Conservation (phyloP, 2,113 vertebrate genomes). For the Casuarius casuarius region DNA sequence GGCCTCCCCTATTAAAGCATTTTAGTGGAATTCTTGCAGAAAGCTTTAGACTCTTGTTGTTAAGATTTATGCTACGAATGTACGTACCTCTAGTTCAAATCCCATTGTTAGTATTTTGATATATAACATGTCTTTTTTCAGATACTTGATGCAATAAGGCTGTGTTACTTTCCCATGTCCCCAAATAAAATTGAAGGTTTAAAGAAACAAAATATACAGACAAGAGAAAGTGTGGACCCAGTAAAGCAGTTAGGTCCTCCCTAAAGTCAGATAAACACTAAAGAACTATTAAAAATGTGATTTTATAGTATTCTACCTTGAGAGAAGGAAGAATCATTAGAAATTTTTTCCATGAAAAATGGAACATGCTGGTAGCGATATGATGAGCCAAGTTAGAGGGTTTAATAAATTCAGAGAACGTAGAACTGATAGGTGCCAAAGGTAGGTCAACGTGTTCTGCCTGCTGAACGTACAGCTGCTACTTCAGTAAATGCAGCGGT, state of each 20-base stretch:
- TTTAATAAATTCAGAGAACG: slow-evolving; percentile 18
- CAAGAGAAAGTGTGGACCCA: background rate
- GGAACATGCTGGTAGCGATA: background rate
- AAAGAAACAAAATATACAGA: background rate
- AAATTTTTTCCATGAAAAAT: background rate
- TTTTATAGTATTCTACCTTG: background rate
- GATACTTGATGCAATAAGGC: background rate
- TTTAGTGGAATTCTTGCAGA: background rate
- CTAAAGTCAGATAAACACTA: background rate
- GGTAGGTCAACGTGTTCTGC: background rate
- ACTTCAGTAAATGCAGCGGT: slow-evolving; percentile 57
- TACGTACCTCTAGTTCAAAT: background rate
- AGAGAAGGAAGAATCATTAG: background rate
- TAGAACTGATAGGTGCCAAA: slow-evolving; percentile 7
- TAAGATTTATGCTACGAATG: background rate
- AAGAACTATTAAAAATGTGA: background rate
- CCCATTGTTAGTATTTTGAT: background rate
- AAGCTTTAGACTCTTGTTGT: background rate
- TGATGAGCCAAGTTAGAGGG: background rate
- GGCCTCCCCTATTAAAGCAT: background rate
- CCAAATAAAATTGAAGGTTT: background rate
- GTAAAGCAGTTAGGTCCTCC: background rate
- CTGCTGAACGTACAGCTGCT: slow-evolving; percentile 46
- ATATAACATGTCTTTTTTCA: background rate
- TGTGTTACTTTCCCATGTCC: background rate